Conservation (phyloP, 1,140 invertebrate genomes). For the Dreissena rostriformis region DNA sequence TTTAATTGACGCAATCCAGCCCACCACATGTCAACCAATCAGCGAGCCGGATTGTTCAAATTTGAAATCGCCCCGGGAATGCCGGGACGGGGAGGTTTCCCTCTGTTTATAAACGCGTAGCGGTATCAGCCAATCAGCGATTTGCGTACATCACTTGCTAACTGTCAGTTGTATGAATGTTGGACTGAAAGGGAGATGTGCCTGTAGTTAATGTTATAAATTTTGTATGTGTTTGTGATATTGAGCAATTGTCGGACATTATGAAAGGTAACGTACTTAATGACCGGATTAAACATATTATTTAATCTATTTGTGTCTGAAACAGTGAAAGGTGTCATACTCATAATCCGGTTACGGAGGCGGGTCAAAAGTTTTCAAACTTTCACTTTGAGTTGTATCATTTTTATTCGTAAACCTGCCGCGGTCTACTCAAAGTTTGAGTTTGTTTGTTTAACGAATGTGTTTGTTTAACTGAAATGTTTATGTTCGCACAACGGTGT, state of each 20-base stretch:
- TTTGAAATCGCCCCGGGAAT: constrained; percentile 56
- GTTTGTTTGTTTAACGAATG: too few relatives aligned
- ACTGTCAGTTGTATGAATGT: constrained; percentile 52
- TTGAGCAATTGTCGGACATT: constrained; percentile 21
- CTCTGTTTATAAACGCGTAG: constrained; percentile 53
- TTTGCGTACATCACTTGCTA: constrained; percentile 19
- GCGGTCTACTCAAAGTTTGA: too few relatives aligned
- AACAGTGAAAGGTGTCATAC: too few relatives aligned
- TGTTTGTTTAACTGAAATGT: too few relatives aligned
- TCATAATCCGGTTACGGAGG: too few relatives aligned
- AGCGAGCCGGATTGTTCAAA: constrained; percentile 30
- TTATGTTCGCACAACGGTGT: too few relatives aligned
- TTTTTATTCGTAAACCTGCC: too few relatives aligned
- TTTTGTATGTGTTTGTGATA: neutral
- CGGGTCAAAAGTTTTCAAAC: too few relatives aligned
- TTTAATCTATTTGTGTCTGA: too few relatives aligned
- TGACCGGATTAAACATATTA: too few relatives aligned
- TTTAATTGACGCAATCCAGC: neutral
- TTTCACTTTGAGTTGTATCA: too few relatives aligned
- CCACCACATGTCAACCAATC: constrained; percentile 25
- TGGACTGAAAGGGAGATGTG: constrained; percentile 37
- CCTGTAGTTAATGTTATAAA: neutral
- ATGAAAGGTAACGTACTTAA: constrained; percentile 41
- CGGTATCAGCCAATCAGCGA: constrained; percentile 48
- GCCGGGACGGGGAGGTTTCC: constrained; percentile 51